phyloP scores from a whole-genome alignment of 2,888 invertebrate species.

The Drymonia ruficornis region DNA sequence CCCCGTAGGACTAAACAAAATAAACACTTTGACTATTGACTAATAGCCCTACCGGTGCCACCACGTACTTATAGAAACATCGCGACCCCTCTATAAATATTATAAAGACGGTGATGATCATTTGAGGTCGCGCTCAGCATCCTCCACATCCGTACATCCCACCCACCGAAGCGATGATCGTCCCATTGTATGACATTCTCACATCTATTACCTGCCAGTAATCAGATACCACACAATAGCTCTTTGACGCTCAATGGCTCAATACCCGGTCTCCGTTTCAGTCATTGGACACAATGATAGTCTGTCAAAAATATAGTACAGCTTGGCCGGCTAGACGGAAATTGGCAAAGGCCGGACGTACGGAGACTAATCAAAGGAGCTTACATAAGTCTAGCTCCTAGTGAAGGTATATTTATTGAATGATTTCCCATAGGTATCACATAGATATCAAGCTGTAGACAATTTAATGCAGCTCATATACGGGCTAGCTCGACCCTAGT shows the following conservation, averaged over 20 bases:
- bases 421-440: too few relatives aligned
- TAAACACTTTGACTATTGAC: too few relatives aligned
- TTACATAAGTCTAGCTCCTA: neutral
- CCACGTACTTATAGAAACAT: too few relatives aligned
- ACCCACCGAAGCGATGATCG: conserved; percentile 45
- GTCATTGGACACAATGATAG: conserved; percentile 35
- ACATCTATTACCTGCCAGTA: conserved; percentile 73
- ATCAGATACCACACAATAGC: conserved; percentile 72
- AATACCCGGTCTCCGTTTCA: conserved; percentile 11
- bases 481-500: too few relatives aligned
- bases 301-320: conserved; percentile 51
- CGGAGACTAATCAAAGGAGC: conserved; percentile 5
- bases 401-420: neutral
- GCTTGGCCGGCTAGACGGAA: conserved; percentile 27
- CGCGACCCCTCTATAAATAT: too few relatives aligned
- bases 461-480: too few relatives aligned
- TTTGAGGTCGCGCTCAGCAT: conserved; percentile 6
- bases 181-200: conserved; percentile 59
- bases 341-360: conserved; percentile 19
- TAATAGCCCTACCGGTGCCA: too few relatives aligned
- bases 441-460: too few relatives aligned
- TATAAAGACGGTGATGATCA: too few relatives aligned
- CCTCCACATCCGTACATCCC: conserved; percentile 5
- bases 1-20: too few relatives aligned
- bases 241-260: conserved; percentile 62